Base-by-base conservation (phyloP, 2,113 vertebrate species). In the Panthera tigris region DNA sequence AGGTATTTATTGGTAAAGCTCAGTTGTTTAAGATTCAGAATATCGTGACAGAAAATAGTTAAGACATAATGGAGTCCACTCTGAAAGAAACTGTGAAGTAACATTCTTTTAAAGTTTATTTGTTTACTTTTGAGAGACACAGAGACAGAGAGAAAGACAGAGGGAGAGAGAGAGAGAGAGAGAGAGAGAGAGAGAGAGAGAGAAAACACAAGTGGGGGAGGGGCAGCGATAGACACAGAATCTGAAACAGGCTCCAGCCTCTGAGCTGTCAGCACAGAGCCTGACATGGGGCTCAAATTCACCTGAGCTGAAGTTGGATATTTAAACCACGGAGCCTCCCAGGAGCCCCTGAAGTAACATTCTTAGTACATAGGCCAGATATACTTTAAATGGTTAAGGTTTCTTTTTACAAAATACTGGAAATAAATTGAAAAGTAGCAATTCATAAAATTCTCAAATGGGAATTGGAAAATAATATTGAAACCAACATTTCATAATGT, bases 31-130 rank as follows among this genome's bases (percentile, higher is more conserved):
- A 98, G 98, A 98, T 98, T 97, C 97, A 99, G 97, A 98, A 98
- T 98, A 98, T 93, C 98, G 97, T 98, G 95, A 98, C 95, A 98
- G 98, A 76, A 98, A 98, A 98, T 95, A 98, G 95, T 98, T 98
- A 98, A 98, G 97, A 98, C 97, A 98, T 96, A 98, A 97, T 81
- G 94, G 95, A 98, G 97, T 98, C 74, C 97, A 98, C 97, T 96
- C 98, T 91, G 97, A 99, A 98, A 99, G 97, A 98, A 98, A 98
- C 97, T 98, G 97, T 98, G 98, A 99, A 99, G 97, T 98, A 97
- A 98, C 94, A 98, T 98, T 98, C 96, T 98, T 61, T 61, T 61
- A 61, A 61, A 61, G 21, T 61, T 61, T 61, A 61, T 61, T 23
- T 61, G 23, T 61, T 61, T 61, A 19, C 57, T 61, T 61, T 61